A percentile compares a stretch with the other conserved stretches of the same genome.
Evolutionary conservation across 2,113 vertebrate genomes (phyloP).

Genomic region (Lynx canadensis): DNA sequence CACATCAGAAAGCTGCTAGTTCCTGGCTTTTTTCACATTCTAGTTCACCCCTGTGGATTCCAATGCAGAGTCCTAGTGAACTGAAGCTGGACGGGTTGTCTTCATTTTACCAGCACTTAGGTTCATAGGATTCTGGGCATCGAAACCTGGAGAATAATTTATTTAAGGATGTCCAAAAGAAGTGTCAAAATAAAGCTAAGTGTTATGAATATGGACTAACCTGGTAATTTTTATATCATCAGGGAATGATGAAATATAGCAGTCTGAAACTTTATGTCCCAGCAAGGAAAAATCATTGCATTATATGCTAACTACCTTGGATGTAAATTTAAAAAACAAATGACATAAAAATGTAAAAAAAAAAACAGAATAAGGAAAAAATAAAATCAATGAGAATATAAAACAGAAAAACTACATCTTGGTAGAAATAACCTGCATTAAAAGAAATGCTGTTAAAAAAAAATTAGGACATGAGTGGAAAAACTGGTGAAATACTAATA

Average conservation of each 20-base stretch:
- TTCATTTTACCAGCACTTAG: neutral
- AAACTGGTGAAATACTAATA: neutral
- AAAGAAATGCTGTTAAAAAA: too few relatives aligned
- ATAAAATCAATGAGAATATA: too few relatives aligned
- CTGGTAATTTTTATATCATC: neutral
- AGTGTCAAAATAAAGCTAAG: neutral
- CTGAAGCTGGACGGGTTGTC: neutral
- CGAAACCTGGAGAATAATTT: neutral
- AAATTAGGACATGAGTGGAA: neutral
- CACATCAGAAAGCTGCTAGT: neutral
- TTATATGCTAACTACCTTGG: too few relatives aligned
- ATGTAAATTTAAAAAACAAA: too few relatives aligned
- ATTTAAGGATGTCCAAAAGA: neutral
- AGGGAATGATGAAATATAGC: neutral
- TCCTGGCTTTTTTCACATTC: neutral
- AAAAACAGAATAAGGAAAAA: too few relatives aligned
- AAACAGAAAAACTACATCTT: too few relatives aligned
- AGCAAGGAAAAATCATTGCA: neutral
- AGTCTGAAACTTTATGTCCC: neutral
- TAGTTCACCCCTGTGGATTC: neutral
- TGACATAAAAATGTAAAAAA: too few relatives aligned
- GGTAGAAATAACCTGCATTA: too few relatives aligned
- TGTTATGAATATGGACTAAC: neutral
- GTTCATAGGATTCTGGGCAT: neutral
- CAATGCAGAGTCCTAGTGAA: neutral